phyloP scores from a whole-genome alignment of 1,140 invertebrate species.

The Drosophila varians region DNA sequence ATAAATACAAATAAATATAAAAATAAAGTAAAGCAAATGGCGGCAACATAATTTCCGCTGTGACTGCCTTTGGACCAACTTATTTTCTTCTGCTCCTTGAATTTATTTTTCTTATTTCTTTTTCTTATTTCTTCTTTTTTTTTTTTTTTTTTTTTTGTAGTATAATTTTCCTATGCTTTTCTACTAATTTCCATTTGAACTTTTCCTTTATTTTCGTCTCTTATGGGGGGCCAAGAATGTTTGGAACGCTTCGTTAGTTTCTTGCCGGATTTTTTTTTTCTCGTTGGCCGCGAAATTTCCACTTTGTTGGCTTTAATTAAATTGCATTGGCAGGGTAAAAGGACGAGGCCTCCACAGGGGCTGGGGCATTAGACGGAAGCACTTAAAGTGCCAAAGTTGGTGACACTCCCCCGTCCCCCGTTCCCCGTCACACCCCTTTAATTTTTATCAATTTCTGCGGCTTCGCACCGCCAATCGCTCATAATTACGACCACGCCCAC shows the following conservation, averaged over 20 bases:
- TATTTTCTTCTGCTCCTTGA: conserved; percentile 15
- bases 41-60: conserved; percentile 69
- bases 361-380: conserved; percentile 41
- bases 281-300: conserved; percentile 57
- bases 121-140: conserved; percentile 22
- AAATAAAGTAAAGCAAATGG: conserved; percentile 37
- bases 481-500: conserved; percentile 37
- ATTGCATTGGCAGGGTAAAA: conserved; percentile 72
- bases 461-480: conserved; percentile 40
- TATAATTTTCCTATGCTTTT: conserved; percentile 17
- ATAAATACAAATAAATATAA: not conserved
- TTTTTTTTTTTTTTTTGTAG: conserved; percentile 38
- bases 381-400: conserved; percentile 60
- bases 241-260: conserved; percentile 67
- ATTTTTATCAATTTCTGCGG: conserved; percentile 18
- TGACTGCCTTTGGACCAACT: conserved; percentile 27
- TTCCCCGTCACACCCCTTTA: too few relatives aligned
- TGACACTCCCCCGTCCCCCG: conserved; percentile 12
- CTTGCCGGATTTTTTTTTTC: not conserved
- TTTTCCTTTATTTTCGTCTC: conserved; percentile 19
- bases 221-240: conserved; percentile 28
- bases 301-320: conserved; percentile 77
- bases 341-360: too few relatives aligned
- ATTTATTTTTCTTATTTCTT: conserved; percentile 18
- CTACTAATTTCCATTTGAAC: conserved; percentile 54